Evolutionary conservation across 1,140 invertebrate genomes (phyloP).

Genomic region (Reticulitermes speratus): DNA sequence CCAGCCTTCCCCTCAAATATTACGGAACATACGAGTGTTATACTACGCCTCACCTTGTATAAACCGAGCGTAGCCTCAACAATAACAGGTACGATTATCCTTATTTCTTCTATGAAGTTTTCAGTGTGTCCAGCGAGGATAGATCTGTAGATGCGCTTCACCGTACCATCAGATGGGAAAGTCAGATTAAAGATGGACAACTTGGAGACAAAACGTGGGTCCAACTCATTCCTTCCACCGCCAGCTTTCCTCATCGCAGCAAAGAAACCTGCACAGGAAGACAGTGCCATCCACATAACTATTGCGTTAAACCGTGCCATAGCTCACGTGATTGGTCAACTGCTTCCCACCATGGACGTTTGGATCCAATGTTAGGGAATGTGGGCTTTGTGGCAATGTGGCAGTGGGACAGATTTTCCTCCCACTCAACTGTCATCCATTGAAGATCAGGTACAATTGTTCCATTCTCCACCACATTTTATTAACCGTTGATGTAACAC

Average conservation of each 20-base stretch:
- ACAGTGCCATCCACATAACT: neutral
- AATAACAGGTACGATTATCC: slow-evolving; percentile 61
- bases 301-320: neutral
- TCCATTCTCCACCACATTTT: too few relatives aligned
- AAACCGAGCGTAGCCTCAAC: slow-evolving; percentile 76
- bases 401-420: too few relatives aligned
- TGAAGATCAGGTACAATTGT: too few relatives aligned
- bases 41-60: slow-evolving; percentile 64
- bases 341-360: too few relatives aligned
- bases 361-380: too few relatives aligned
- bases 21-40: too few relatives aligned
- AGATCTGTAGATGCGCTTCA: slow-evolving; percentile 80
- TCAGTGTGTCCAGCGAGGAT: slow-evolving; percentile 76
- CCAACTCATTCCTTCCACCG: slow-evolving; percentile 84
- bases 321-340: too few relatives aligned
- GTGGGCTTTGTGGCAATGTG: too few relatives aligned
- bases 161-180: slow-evolving; percentile 72
- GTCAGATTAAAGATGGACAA: slow-evolving; percentile 85
- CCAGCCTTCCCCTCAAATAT: too few relatives aligned
- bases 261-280: slow-evolving; percentile 60
- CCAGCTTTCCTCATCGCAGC: slow-evolving; percentile 80
- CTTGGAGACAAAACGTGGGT: slow-evolving; percentile 85
- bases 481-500: too few relatives aligned
- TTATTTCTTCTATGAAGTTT: slow-evolving; percentile 66
- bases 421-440: too few relatives aligned